Evolutionary conservation across 2,797 vertebrate species (phyloP).

Genomic region (Acridotheres tristis): DNA sequence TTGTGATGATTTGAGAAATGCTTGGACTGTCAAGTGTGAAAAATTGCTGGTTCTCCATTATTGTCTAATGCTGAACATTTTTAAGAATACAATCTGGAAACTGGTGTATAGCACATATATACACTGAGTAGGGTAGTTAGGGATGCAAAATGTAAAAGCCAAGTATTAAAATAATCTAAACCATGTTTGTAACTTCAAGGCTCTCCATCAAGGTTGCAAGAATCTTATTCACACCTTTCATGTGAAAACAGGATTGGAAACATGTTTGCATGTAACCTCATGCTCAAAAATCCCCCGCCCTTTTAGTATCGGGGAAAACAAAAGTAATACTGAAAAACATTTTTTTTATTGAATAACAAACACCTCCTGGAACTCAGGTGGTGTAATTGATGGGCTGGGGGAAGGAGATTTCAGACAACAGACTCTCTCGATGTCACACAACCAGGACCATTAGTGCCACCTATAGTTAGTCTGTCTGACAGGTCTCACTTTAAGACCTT

Average conservation of each 20-base stretch:
- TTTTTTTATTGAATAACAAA: not conserved
- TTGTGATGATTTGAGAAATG: not conserved
- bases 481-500: not conserved
- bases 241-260: not conserved
- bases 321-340: not conserved
- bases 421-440: not conserved
- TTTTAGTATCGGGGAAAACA: not conserved
- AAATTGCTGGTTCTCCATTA: not conserved
- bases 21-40: not conserved
- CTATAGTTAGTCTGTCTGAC: conserved; percentile 28
- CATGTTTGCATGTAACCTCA: not conserved
- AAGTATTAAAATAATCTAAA: not conserved
- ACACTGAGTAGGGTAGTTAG: not conserved
- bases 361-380: not conserved
- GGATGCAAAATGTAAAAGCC: not conserved
- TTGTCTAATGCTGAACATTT: not conserved
- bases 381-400: not conserved
- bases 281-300: not conserved
- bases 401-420: not conserved
- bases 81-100: not conserved
- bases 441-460: conserved; percentile 28
- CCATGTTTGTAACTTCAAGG: not conserved
- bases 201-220: not conserved
- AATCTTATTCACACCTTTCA: not conserved
- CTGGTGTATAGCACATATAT: not conserved